These are phyloP conservation scores for Botia almorhae DNA, from an alignment of 2,797 vertebrate genomes.

Conservation along the genomic window DNA sequence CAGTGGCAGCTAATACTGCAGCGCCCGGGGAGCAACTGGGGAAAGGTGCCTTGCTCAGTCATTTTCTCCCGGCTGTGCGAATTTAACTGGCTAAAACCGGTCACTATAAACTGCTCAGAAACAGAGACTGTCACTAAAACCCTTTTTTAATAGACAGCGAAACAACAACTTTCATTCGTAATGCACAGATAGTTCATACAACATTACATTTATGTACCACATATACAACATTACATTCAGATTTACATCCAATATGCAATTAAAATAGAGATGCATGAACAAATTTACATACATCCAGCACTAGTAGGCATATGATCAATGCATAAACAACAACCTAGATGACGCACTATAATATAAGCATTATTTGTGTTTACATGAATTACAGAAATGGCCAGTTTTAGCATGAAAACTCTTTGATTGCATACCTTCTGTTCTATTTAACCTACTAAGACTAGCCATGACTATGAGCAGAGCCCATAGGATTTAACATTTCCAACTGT, in stretches of 20 bases:
- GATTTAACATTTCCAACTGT: constrained; percentile 84
- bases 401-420: constrained; percentile 74
- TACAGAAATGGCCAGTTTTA: constrained; percentile 59
- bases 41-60: too few relatives aligned
- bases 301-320: neutral
- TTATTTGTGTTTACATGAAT: constrained; percentile 27
- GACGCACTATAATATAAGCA: too few relatives aligned
- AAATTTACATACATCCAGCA: neutral
- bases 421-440: constrained; percentile 76
- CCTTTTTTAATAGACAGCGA: too few relatives aligned
- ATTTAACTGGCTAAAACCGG: too few relatives aligned
- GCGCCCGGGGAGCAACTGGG: too few relatives aligned
- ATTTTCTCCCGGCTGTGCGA: too few relatives aligned
- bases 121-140: too few relatives aligned
- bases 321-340: too few relatives aligned
- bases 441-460: constrained; percentile 76
- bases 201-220: constrained; percentile 24
- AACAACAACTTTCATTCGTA: neutral
- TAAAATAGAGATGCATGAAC: constrained; percentile 41
- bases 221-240: constrained; percentile 31
- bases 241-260: constrained; percentile 38
- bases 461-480: constrained; percentile 71
- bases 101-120: too few relatives aligned
- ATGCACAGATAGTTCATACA: constrained; percentile 2
- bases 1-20: too few relatives aligned